These are phyloP conservation scores for Natator depressus DNA, from an alignment of 2,113 vertebrate species.

Conservation along the genomic window DNA sequence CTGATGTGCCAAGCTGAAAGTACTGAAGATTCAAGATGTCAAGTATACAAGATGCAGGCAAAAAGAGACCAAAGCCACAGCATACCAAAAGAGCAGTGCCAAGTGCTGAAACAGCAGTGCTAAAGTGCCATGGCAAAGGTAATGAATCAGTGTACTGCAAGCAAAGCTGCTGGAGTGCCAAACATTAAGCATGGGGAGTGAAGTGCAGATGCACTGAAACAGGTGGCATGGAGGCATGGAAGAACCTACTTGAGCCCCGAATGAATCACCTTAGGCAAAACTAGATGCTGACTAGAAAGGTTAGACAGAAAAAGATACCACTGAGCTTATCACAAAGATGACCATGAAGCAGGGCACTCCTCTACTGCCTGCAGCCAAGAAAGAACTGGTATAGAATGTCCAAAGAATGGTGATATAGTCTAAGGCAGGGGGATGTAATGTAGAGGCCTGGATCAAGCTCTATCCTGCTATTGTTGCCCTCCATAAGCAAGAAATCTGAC, in stretches of 20 bases:
- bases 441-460: neutral
- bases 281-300: neutral
- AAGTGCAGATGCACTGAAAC: neutral
- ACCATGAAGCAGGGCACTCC: neutral
- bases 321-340: too few relatives aligned
- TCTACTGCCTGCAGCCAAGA: neutral
- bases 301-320: neutral
- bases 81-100: neutral
- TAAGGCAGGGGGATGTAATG: neutral
- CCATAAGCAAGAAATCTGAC: neutral
- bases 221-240: neutral
- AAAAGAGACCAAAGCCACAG: neutral
- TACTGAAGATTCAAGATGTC: neutral
- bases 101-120: neutral
- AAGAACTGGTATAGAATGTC: neutral
- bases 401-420: neutral
- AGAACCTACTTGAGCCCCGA: neutral
- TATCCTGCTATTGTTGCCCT: neutral
- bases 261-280: neutral
- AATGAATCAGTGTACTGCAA: neutral
- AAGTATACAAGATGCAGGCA: neutral
- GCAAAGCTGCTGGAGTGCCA: neutral
- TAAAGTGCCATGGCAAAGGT: neutral
- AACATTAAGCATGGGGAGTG: neutral
- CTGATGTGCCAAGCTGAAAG: neutral